Conservation (phyloP, 2,113 vertebrate species). For the Hippocampus guttulatus region DNA sequence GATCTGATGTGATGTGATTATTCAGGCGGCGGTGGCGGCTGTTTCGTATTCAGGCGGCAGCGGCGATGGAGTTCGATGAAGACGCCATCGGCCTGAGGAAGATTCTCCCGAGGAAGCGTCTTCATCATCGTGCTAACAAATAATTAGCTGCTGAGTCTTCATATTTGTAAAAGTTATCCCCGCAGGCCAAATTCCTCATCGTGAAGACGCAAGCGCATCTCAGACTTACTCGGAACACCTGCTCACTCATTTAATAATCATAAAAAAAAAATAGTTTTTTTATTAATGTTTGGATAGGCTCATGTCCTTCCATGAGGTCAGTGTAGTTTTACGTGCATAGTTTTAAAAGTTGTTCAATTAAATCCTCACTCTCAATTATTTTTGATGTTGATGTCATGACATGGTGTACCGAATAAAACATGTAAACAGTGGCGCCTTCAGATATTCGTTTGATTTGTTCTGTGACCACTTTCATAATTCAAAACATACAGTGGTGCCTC, state of each 20-base stretch:
- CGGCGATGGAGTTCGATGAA: not conserved
- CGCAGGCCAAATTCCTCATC: not conserved
- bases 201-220: not conserved
- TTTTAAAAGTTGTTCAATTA: not conserved
- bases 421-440: not conserved
- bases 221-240: not conserved
- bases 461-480: too few relatives aligned
- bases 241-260: not conserved
- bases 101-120: constrained; percentile 3
- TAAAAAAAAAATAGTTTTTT: not conserved
- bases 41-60: constrained; percentile 4
- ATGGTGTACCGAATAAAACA: not conserved
- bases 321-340: too few relatives aligned
- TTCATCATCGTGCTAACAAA: not conserved
- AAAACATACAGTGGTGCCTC: too few relatives aligned
- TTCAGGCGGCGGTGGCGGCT: not conserved
- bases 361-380: not conserved
- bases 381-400: not conserved
- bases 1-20: constrained; percentile 6
- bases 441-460: too few relatives aligned
- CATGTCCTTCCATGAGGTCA: not conserved
- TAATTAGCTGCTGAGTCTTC: constrained; percentile 9
- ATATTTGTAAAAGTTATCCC: not conserved
- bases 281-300: not conserved
- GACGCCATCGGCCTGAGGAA: constrained; percentile 2